phyloP scores from a whole-genome alignment of 2,797 vertebrate species.

The Jordanella pulchra region DNA sequence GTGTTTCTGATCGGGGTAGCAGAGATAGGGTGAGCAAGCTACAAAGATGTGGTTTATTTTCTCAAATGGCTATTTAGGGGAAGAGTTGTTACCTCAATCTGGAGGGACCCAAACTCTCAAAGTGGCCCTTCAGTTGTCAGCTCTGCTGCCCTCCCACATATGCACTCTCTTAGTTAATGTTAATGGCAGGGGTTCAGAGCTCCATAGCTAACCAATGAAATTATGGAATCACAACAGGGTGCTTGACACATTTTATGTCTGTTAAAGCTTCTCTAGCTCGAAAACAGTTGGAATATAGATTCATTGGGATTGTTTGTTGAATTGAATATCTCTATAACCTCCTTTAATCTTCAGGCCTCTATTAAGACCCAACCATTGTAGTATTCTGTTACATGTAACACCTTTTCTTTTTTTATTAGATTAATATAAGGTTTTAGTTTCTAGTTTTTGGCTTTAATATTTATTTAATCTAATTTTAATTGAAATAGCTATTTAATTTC shows the following conservation, averaged over 20 bases:
- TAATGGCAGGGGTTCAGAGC: conserved; percentile 53
- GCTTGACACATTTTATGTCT: conserved; percentile 61
- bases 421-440: background rate
- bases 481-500: too few relatives aligned
- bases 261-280: conserved; percentile 37
- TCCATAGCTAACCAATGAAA: conserved; percentile 65
- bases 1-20: conserved; percentile 19
- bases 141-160: conserved; percentile 68
- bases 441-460: background rate
- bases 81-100: conserved; percentile 72
- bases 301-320: conserved; percentile 67
- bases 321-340: conserved; percentile 65
- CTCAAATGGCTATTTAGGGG: conserved; percentile 68
- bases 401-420: too few relatives aligned
- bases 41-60: conserved; percentile 63
- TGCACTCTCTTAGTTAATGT: conserved; percentile 45
- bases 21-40: conserved; percentile 41
- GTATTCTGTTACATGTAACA: background rate
- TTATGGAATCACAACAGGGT: conserved; percentile 53
- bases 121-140: conserved; percentile 63
- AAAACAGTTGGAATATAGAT: conserved; percentile 55
- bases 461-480: too few relatives aligned
- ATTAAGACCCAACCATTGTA: conserved; percentile 47
- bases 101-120: conserved; percentile 58
- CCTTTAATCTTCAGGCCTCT: conserved; percentile 48